Percentiles rank a stretch among this genome's conserved stretches.
Evolutionary conservation across 2,113 vertebrate species (phyloP).

Genomic region (Vidua macroura): DNA sequence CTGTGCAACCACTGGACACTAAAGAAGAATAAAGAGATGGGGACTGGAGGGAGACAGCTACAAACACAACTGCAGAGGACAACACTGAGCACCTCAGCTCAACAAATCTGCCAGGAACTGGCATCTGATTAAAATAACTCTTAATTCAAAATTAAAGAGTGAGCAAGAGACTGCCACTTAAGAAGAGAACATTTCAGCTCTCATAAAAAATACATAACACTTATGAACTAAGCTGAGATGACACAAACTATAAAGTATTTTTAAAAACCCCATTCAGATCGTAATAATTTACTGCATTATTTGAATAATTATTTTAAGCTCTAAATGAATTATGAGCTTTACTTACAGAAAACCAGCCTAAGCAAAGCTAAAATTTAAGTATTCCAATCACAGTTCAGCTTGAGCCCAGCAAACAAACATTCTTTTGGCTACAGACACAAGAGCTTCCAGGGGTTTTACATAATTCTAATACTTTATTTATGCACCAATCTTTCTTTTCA

Average conservation of each 20-base stretch:
- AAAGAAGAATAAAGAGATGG: neutral
- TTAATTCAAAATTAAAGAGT: neutral
- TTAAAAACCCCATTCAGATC: neutral
- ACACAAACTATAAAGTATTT: neutral
- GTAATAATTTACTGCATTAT: neutral
- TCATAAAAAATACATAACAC: neutral
- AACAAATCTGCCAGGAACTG: neutral
- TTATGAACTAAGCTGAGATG: neutral
- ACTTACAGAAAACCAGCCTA: neutral
- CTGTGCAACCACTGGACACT: neutral
- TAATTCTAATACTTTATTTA: neutral
- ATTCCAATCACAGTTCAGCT: neutral
- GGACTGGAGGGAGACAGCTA: neutral
- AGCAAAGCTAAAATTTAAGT: neutral
- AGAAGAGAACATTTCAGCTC: neutral
- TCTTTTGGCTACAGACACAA: neutral
- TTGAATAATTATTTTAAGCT: slow-evolving; percentile 17
- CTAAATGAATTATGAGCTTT: neutral
- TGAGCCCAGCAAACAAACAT: neutral
- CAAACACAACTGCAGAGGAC: neutral
- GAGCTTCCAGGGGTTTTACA: neutral
- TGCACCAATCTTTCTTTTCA: neutral
- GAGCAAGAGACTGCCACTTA: neutral
- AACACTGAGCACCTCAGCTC: neutral
- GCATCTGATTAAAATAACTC: neutral